Evolutionary conservation across 1,140 invertebrate species (phyloP).

Genomic region (Sitobion miscanthi): DNA sequence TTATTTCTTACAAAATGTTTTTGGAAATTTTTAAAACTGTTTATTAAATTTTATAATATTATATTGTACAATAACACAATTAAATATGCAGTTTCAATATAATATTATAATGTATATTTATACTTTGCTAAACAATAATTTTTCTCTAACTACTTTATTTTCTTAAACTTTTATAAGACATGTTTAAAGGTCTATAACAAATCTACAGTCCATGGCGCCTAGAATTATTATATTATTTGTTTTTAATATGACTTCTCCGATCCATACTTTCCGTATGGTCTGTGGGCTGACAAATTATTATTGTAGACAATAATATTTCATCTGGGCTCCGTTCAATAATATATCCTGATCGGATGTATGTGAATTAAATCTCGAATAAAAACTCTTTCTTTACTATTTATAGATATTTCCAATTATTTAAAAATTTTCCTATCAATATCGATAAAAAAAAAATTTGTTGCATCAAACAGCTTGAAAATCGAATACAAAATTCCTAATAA

Average conservation of each 20-base stretch:
- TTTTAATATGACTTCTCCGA: not conserved
- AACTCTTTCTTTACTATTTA: no score
- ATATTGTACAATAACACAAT: not conserved
- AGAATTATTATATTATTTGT: not conserved
- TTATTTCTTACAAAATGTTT: conserved; percentile 14
- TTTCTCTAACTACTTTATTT: not conserved
- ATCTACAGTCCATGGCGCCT: not conserved
- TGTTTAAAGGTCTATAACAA: not conserved
- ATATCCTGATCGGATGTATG: no score
- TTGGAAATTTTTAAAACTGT: not conserved
- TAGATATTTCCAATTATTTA: no score
- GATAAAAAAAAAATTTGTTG: no score
- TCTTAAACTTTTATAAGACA: not conserved
- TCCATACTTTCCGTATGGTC: no score
- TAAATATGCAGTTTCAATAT: not conserved
- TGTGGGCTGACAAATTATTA: no score
- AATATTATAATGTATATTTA: not conserved
- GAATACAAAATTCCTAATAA: no score
- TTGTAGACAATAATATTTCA: no score
- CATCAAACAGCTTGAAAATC: no score
- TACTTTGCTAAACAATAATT: not conserved
- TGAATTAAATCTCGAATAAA: no score
- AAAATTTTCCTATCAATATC: no score
- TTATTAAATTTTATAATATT: not conserved
- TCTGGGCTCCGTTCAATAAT: no score